These are phyloP conservation scores for Rhodinocichla rosea DNA, from an alignment of 2,113 vertebrate genomes.

Conservation along the genomic window DNA sequence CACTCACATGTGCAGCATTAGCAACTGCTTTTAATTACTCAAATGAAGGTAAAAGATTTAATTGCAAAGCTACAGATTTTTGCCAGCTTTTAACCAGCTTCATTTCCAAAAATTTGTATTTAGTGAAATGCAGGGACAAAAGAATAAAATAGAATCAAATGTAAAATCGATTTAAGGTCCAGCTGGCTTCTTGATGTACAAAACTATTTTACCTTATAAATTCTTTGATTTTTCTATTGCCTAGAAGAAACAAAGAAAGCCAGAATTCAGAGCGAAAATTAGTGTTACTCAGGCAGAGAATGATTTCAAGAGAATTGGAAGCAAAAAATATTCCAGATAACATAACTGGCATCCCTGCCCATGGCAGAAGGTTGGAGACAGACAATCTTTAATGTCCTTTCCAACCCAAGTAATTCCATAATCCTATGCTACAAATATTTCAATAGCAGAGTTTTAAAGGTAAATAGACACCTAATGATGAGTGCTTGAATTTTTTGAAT, in stretches of 20 bases:
- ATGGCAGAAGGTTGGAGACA: neutral
- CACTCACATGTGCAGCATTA: neutral
- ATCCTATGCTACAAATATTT: neutral
- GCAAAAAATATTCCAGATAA: neutral
- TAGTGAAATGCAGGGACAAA: neutral
- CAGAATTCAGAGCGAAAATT: neutral
- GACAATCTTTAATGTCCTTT: neutral
- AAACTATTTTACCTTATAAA: neutral
- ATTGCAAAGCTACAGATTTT: neutral
- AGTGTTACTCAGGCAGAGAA: neutral
- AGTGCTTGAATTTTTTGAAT: neutral
- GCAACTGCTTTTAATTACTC: neutral
- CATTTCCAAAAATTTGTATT: neutral
- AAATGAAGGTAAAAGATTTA: neutral
- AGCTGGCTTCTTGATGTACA: neutral
- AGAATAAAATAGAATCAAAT: neutral
- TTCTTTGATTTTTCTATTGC: neutral
- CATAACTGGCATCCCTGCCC: neutral
- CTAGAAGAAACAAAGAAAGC: neutral
- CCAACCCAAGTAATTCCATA: neutral
- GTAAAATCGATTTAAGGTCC: neutral
- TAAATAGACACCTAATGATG: neutral
- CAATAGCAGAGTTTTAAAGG: neutral
- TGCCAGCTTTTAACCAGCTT: neutral
- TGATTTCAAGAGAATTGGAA: neutral